Conservation (phyloP, 1,140 invertebrate species). For the Steinernema khuongi region DNA sequence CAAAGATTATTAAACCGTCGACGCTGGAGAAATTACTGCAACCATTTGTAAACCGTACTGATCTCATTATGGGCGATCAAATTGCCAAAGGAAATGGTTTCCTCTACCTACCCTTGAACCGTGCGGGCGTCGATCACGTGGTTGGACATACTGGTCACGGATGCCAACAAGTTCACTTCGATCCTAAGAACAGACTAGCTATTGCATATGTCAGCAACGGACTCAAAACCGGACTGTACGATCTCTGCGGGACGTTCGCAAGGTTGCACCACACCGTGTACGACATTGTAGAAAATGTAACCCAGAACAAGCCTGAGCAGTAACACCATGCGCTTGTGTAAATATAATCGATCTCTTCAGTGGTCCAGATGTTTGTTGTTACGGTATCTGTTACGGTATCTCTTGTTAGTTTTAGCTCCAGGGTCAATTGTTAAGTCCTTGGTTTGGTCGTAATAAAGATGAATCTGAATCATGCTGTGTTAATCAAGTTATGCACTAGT, state of each 20-base stretch:
- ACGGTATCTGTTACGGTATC: no score
- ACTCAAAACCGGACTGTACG: slow-evolving; percentile 35
- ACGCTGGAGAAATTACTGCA: slow-evolving; percentile 24
- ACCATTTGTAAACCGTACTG: slow-evolving; percentile 25
- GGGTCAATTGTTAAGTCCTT: no score
- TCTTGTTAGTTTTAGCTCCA: no score
- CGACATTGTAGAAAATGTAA: slow-evolving; percentile 25
- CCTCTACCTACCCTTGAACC: slow-evolving; percentile 31
- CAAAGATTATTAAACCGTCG: slow-evolving; percentile 21
- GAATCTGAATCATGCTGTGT: no score
- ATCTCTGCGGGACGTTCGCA: slow-evolving; percentile 33
- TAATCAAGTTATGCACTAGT: no score
- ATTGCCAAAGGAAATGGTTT: slow-evolving; percentile 33
- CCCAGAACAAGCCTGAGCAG: no score
- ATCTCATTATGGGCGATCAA: slow-evolving; percentile 25
- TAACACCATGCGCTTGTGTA: no score
- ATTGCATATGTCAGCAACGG: slow-evolving; percentile 39
- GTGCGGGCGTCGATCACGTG: slow-evolving; percentile 27
- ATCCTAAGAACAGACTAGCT: slow-evolving; percentile 32
- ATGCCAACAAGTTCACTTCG: slow-evolving; percentile 33
- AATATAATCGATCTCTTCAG: no score
- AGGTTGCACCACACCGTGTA: slow-evolving; percentile 24
- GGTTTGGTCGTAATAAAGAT: no score
- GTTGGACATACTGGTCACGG: slow-evolving; percentile 41
- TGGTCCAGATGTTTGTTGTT: no score